Conservation (phyloP, 2,888 invertebrate species). For the Cacoxenus indagator region DNA sequence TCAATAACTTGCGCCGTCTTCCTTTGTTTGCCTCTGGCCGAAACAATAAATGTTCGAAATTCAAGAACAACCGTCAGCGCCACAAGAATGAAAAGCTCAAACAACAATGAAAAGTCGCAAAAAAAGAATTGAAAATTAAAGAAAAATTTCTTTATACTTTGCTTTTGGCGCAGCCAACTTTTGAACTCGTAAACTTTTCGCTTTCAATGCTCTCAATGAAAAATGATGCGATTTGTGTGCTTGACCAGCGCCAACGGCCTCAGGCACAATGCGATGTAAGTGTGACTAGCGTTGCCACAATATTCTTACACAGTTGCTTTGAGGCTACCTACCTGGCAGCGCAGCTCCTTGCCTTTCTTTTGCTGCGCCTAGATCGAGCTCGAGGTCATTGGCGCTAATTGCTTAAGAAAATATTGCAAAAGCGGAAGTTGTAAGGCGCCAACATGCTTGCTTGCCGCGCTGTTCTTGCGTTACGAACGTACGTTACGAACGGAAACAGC, state of each 20-base stretch:
- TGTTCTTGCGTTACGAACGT: neutral
- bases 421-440: neutral
- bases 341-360: neutral
- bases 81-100: neutral
- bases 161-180: too few relatives aligned
- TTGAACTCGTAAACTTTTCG: too few relatives aligned
- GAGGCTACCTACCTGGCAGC: too few relatives aligned
- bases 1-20: constrained; percentile 12
- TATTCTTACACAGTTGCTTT: too few relatives aligned
- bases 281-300: too few relatives aligned
- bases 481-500: neutral
- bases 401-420: constrained; percentile 7
- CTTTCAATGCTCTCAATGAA: too few relatives aligned
- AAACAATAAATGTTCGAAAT: constrained; percentile 8
- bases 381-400: constrained; percentile 5
- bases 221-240: too few relatives aligned
- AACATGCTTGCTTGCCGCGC: neutral
- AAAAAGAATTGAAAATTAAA: neutral
- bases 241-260: too few relatives aligned
- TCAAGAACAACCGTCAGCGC: too few relatives aligned
- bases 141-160: too few relatives aligned
- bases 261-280: too few relatives aligned
- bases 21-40: neutral
- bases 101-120: neutral
- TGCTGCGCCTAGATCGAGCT: too few relatives aligned